Conservation (phyloP, 2,113 vertebrate genomes). For the Bungarus multicinctus region DNA sequence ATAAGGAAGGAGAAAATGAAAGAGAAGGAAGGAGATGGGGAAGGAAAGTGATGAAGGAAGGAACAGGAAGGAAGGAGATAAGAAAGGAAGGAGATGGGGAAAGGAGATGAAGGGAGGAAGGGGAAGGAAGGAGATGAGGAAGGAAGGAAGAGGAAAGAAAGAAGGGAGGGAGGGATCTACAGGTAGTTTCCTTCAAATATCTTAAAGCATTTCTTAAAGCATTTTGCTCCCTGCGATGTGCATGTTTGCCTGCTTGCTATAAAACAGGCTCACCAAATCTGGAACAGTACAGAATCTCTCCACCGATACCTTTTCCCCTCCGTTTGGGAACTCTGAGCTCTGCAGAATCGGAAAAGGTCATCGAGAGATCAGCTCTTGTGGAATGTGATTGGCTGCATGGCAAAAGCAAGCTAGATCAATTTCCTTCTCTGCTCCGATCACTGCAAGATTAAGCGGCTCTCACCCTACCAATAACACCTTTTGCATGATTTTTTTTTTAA, state of each 20-base stretch:
- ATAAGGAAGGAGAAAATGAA: not conserved
- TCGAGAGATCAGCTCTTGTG: not conserved
- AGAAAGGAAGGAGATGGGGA: too few species aligned
- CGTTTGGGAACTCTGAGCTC: not conserved
- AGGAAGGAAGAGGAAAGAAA: not conserved
- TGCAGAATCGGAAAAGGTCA: not conserved
- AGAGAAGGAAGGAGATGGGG: not conserved
- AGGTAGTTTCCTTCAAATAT: not conserved
- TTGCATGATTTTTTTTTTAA: not conserved
- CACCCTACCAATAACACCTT: not conserved
- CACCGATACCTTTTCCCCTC: not conserved
- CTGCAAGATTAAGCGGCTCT: not conserved
- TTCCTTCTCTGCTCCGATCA: not conserved
- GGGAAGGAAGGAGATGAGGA: not conserved
- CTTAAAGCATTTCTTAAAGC: not conserved
- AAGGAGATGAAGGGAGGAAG: not conserved
- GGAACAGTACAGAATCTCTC: not conserved
- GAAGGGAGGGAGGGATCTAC: too few species aligned
- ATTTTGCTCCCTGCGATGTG: not conserved
- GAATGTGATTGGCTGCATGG: not conserved
- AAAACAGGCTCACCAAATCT: not conserved
- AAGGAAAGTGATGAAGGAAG: not conserved
- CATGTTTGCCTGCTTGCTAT: not conserved
- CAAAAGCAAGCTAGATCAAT: not conserved
- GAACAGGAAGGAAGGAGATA: not conserved